A percentile compares a stretch with the other conserved stretches of the same genome.
Conservation (phyloP, 1,140 invertebrate genomes). For the Drosophila saltans region DNA sequence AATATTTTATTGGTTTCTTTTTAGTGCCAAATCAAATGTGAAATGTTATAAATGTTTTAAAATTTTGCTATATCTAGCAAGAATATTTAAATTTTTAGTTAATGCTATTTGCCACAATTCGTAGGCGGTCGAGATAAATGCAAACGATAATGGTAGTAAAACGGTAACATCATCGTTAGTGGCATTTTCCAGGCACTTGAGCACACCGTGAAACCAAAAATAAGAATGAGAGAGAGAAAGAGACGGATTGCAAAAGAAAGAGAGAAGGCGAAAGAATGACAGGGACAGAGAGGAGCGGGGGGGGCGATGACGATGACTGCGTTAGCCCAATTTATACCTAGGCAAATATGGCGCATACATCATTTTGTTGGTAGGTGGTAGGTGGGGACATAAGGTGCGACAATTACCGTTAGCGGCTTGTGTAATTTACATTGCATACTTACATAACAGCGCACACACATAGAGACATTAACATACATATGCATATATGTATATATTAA, state of each 20-base stretch:
- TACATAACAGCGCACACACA: conserved; percentile 3
- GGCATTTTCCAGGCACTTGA: conserved; percentile 78
- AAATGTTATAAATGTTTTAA: too few relatives aligned
- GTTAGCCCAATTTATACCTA: conserved; percentile 60
- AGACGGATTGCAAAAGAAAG: neutral
- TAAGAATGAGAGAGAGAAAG: neutral
- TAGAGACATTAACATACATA: neutral
- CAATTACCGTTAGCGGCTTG: conserved; percentile 75
- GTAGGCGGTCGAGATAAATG: neutral
- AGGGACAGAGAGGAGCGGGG: too few relatives aligned
- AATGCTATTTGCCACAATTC: too few relatives aligned
- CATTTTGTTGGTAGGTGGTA: conserved; percentile 33
- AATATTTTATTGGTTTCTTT: too few relatives aligned
- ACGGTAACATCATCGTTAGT: conserved; percentile 68
- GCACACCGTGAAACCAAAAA: conserved; percentile 38
- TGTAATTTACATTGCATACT: conserved; percentile 69
- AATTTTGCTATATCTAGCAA: too few relatives aligned
- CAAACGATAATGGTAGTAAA: conserved; percentile 27
- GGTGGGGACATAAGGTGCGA: conserved; percentile 37
- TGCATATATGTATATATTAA: neutral
- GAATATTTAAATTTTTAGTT: too few relatives aligned
- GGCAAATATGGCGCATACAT: conserved; percentile 76
- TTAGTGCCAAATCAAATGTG: too few relatives aligned
- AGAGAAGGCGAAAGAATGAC: too few relatives aligned
- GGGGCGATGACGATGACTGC: too few relatives aligned